Percentiles rank a stretch among this genome's conserved stretches.
Conservation (phyloP, 2,888 invertebrate genomes). For the Thereva unica region DNA sequence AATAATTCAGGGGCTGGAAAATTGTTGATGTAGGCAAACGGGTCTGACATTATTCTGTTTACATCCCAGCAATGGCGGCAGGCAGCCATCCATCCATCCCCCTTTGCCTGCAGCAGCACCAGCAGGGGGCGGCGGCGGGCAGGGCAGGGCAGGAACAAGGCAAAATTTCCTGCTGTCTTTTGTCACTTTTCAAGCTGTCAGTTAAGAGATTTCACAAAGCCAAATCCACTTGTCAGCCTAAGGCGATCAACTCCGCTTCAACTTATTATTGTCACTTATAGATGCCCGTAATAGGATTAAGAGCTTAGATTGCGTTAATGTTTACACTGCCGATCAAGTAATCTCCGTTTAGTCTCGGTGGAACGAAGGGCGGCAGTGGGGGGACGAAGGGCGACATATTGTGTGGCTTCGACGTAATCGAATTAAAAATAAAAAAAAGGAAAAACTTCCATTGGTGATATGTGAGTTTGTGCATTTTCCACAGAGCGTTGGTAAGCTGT, state of each 20-base stretch:
- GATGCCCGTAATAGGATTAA: constrained; percentile 14
- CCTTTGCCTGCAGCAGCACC: too few species aligned
- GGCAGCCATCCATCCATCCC: too few species aligned
- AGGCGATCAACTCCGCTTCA: not conserved
- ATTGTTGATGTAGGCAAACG: constrained; percentile 35
- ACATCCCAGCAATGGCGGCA: too few species aligned
- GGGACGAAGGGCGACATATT: not conserved
- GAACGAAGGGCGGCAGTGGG: too few species aligned
- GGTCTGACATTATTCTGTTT: constrained; percentile 17
- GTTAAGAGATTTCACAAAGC: constrained; percentile 5
- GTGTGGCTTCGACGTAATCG: constrained; percentile 19
- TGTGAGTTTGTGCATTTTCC: too few species aligned
- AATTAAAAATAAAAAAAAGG: not conserved
- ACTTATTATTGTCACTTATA: not conserved
- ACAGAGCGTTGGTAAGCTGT: too few species aligned
- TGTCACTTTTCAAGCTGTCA: constrained; percentile 17
- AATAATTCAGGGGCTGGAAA: constrained; percentile 52
- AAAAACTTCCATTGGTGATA: too few species aligned
- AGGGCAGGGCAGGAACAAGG: not conserved
- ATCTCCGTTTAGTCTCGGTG: constrained; percentile 3
- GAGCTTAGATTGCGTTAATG: constrained; percentile 13
- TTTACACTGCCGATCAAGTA: constrained; percentile 20
- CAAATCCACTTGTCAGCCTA: constrained; percentile 1
- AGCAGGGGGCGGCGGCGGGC: too few species aligned
- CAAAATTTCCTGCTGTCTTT: constrained; percentile 20